Evolutionary conservation across 2,888 invertebrate species (phyloP), one percentile per base, ranked within the genome.

Genomic region (Anorthoa munda): DNA sequence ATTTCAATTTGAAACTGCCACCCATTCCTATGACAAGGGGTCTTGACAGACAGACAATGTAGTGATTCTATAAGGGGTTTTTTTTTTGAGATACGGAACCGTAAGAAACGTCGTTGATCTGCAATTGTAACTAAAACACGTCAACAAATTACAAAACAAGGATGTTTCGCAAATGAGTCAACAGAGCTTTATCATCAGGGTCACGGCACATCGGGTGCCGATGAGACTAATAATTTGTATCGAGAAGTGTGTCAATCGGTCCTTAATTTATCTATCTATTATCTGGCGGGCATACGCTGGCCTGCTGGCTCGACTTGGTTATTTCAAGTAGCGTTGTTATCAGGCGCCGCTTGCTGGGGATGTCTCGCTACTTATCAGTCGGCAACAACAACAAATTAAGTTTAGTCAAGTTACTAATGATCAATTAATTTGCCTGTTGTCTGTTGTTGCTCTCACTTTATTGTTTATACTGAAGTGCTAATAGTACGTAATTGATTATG

Each of bases 321-420:
- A 82, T 78, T 82, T 50, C 23, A 48, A 53, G n/a, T 21, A 4
- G 21, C 13, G 39, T 53, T 69, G 56, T 86, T 90, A 90, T 90
- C 89, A 86, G 88, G 88, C 90, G 89, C 86, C 87, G 74, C 72
- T 53, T 39, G 58, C 71, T 82, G 89, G 90, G 90, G 88, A 88
- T 91, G 91, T 88, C 88, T 89, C 84, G 70, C 67, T 81, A 76
- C 81, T 88, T 92, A 92, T 91, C 91, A 79, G 77, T 77, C 53
- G 81, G 88, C 87, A 90, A 91, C 88, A 93, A 93, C 91, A 93
- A 90, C 90, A 91, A 88, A 92, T 91, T 92, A 92, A 91, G 90
- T 90, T 90, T 93, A 92, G 87, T 74, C 87, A 90, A 91, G 88
- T 90, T 85, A 90, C 81, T 88, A 90, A 90, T 86, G 85, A 89